phyloP scores from a whole-genome alignment of 2,113 vertebrate genomes.

The Cacatua alba region DNA sequence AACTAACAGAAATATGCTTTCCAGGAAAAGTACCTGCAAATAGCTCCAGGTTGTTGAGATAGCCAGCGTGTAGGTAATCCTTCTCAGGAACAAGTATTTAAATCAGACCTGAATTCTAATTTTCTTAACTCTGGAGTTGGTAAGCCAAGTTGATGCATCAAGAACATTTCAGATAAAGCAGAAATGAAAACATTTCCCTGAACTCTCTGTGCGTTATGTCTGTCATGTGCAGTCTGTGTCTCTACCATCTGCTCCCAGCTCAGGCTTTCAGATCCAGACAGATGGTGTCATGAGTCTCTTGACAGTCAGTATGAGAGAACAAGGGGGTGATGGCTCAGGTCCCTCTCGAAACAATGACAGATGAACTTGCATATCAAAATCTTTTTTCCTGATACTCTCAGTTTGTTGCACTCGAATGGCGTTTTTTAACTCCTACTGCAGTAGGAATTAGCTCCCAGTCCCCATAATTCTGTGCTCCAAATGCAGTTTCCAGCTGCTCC shows the following conservation, averaged over 20 bases:
- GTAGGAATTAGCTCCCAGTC: background rate
- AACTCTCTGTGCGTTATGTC: background rate
- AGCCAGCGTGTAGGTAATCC: background rate
- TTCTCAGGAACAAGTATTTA: background rate
- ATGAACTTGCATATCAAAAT: background rate
- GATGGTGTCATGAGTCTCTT: background rate
- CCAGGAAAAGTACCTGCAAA: background rate
- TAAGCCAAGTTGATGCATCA: background rate
- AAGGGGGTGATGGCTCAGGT: background rate
- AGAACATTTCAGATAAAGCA: background rate
- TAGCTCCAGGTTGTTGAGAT: background rate
- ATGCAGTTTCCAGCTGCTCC: background rate
- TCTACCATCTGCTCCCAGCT: background rate
- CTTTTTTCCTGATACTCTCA: background rate
- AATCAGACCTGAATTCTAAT: background rate
- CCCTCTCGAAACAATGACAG: background rate
- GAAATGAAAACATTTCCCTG: background rate
- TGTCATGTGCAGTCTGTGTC: background rate
- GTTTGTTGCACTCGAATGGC: background rate
- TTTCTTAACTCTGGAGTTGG: background rate
- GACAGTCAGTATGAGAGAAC: background rate
- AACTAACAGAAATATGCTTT: background rate
- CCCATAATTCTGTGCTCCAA: background rate
- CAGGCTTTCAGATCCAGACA: background rate
- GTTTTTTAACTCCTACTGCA: background rate